phyloP scores from a whole-genome alignment of 1,140 invertebrate species.

The Halictus rubicundus region DNA sequence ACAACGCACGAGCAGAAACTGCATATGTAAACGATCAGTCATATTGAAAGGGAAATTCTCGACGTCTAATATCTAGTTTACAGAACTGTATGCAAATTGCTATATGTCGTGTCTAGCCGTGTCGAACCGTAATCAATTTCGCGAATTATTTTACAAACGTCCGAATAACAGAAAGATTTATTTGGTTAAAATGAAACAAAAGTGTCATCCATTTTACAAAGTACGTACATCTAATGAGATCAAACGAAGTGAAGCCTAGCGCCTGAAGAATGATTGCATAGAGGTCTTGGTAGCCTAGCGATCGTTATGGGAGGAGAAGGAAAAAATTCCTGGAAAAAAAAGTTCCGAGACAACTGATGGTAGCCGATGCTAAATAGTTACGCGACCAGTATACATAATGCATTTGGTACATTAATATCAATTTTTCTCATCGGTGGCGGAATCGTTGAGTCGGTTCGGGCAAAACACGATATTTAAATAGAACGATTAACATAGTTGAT shows the following conservation, averaged over 20 bases:
- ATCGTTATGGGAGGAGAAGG: background rate
- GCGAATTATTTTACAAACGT: too few species aligned
- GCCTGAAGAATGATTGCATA: background rate
- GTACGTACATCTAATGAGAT: background rate
- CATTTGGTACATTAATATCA: slow-evolving; percentile 18
- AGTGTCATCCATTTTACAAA: too few species aligned
- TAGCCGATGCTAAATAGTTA: slow-evolving; percentile 1
- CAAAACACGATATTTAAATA: slow-evolving; percentile 46
- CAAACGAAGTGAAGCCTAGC: background rate
- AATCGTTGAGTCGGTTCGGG: background rate
- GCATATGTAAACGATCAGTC: background rate
- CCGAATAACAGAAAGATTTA: too few species aligned
- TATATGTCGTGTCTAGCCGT: too few species aligned
- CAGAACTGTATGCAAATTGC: too few species aligned
- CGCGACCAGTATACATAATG: slow-evolving; percentile 34
- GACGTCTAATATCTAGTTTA: background rate
- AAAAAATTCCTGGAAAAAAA: background rate
- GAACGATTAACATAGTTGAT: slow-evolving; percentile 42
- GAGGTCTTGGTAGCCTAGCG: background rate
- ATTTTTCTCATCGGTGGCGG: slow-evolving; percentile 15
- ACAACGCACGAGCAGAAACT: background rate
- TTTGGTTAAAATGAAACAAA: too few species aligned
- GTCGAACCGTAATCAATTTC: too few species aligned
- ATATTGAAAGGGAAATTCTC: background rate
- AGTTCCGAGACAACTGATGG: background rate